phyloP scores from a whole-genome alignment of 1,140 invertebrate species.

The Pogonomyrmex barbatus region DNA sequence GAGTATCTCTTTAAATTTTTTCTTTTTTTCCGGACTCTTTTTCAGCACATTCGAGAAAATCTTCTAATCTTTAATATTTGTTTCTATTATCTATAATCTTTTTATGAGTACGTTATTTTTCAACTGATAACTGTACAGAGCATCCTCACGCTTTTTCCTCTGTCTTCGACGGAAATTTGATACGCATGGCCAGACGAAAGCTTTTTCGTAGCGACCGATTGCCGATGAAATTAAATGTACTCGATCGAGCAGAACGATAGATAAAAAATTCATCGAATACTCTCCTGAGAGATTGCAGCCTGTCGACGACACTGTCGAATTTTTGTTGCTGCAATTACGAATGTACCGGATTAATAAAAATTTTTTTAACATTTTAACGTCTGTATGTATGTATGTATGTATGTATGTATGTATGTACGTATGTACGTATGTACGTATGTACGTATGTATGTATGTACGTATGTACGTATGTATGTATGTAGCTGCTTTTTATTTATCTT shows the following conservation, averaged over 20 bases:
- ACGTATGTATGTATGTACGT: background rate
- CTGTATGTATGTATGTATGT: background rate
- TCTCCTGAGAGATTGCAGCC: conserved; percentile 4
- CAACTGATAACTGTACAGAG: background rate
- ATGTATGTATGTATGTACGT: background rate
- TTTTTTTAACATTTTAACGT: background rate
- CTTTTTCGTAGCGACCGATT: conserved; percentile 12
- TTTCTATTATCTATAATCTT: background rate
- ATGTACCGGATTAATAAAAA: background rate
- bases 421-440: too few relatives aligned
- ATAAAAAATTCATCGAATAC: conserved; percentile 53
- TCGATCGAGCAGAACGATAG: conserved; percentile 47
- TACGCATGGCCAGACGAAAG: conserved; percentile 12
- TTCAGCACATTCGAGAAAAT: background rate
- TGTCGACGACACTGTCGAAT: conserved; percentile 13
- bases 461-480: background rate
- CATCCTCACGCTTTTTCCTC: background rate
- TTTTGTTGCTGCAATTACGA: conserved; percentile 3
- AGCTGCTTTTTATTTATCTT: background rate
- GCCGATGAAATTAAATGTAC: conserved; percentile 53
- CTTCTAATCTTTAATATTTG: background rate
- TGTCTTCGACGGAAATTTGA: background rate
- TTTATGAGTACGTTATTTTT: background rate
- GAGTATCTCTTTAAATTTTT: background rate
- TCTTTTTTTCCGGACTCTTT: background rate